Evolutionary conservation across 1,140 invertebrate species (phyloP).

Genomic region (Protaetia brevitarsis): DNA sequence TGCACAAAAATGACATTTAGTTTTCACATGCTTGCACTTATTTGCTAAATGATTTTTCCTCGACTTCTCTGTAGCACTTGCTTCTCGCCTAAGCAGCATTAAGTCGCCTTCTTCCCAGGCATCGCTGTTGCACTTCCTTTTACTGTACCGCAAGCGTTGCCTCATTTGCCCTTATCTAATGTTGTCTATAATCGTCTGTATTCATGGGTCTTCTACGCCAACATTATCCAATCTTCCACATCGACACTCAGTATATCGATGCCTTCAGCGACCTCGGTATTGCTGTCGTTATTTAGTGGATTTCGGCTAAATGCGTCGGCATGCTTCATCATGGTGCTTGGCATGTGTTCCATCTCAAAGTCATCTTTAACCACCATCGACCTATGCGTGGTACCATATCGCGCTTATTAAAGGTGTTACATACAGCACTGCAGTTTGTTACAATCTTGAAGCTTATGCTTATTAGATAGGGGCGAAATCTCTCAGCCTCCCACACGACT

Average conservation of each 20-base stretch:
- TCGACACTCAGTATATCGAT: constrained; percentile 35
- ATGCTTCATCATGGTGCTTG: constrained; percentile 40
- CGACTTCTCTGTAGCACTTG: too few species aligned
- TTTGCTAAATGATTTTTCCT: too few species aligned
- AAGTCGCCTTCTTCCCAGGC: too few species aligned
- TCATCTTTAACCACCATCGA: constrained; percentile 40
- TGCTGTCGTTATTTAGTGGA: constrained; percentile 34
- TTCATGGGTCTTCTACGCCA: constrained; percentile 30
- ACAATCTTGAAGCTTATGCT: constrained; percentile 25
- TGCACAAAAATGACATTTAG: too few species aligned
- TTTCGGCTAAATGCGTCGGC: constrained; percentile 45
- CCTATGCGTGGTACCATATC: too few species aligned
- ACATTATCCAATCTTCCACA: constrained; percentile 35
- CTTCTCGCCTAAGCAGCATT: too few species aligned
- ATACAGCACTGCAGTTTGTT: constrained; percentile 37
- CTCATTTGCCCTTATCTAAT: too few species aligned
- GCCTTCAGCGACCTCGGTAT: constrained; percentile 43
- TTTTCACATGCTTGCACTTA: too few species aligned
- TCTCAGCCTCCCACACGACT: constrained; percentile 28
- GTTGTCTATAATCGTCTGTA: too few species aligned
- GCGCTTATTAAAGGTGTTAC: constrained; percentile 40
- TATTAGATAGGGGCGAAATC: constrained; percentile 25
- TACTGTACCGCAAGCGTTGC: too few species aligned
- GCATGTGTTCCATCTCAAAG: constrained; percentile 41
- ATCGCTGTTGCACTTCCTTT: too few species aligned